phyloP scores from a whole-genome alignment of 2,888 invertebrate species.

The Drosophila acutilabella region DNA sequence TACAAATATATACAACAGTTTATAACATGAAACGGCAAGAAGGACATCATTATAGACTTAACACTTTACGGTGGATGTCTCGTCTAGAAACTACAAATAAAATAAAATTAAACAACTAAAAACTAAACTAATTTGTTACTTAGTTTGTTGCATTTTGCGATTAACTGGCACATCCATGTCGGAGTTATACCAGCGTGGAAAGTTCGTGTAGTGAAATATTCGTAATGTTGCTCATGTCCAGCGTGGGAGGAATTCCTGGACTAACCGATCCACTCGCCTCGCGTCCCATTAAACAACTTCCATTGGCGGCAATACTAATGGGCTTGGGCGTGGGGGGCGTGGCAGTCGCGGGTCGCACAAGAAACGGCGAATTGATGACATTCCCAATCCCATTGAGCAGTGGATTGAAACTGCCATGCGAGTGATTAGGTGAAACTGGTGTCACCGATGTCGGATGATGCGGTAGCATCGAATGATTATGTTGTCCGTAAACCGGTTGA shows the following conservation, averaged over 20 bases:
- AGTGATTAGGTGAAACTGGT: slow-evolving; percentile 85
- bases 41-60: slow-evolving; percentile 27
- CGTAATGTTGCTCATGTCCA: slow-evolving; percentile 88
- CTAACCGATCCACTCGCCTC: slow-evolving; percentile 87
- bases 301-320: slow-evolving; percentile 54
- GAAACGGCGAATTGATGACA: slow-evolving; percentile 78
- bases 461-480: slow-evolving; percentile 52
- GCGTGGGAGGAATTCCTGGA: slow-evolving; percentile 87
- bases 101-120: slow-evolving; percentile 11
- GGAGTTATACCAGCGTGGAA: slow-evolving; percentile 88
- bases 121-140: slow-evolving; percentile 10
- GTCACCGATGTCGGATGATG: slow-evolving; percentile 84
- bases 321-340: slow-evolving; percentile 85
- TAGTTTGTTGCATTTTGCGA: slow-evolving; percentile 12
- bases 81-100: slow-evolving; percentile 25
- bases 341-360: slow-evolving; percentile 84
- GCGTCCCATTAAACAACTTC: slow-evolving; percentile 58
- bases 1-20: slow-evolving; percentile 66
- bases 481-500: slow-evolving; percentile 49
- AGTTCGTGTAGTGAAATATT: slow-evolving; percentile 88
- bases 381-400: slow-evolving; percentile 68
- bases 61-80: slow-evolving; percentile 61
- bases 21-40: slow-evolving; percentile 51
- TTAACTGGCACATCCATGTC: neutral
- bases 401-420: slow-evolving; percentile 85